phyloP scores from a whole-genome alignment of 2,797 vertebrate genomes.

The Lerista edwardsae region DNA sequence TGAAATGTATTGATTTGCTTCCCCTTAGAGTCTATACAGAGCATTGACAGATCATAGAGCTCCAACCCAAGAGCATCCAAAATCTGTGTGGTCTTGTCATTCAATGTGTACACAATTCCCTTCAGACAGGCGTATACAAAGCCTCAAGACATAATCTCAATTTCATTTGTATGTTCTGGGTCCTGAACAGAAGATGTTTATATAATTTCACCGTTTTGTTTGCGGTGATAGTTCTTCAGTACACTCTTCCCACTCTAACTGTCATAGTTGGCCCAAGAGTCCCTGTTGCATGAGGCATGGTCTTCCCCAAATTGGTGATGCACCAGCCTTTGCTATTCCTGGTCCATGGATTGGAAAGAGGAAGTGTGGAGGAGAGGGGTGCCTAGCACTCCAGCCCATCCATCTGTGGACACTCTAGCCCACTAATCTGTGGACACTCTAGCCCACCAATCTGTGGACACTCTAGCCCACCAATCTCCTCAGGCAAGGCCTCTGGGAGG shows the following conservation, averaged over 20 bases:
- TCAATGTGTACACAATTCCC: not conserved
- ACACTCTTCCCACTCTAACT: no score
- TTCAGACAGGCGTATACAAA: not conserved
- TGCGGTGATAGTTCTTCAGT: not conserved
- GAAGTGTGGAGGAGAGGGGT: no score
- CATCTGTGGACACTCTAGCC: no score
- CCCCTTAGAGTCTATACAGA: not conserved
- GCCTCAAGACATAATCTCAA: not conserved
- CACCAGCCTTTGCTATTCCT: not conserved
- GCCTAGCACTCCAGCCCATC: no score
- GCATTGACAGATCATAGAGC: not conserved
- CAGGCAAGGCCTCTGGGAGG: no score
- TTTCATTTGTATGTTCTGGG: not conserved
- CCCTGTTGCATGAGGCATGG: no score
- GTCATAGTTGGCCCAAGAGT: no score
- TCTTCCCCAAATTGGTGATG: no score
- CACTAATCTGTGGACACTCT: no score
- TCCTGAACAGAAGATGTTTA: not conserved
- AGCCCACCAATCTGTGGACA: no score
- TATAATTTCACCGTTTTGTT: not conserved
- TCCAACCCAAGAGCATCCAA: not conserved
- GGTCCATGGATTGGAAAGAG: no score
- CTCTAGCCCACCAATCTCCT: no score
- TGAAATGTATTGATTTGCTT: constrained; percentile 25
- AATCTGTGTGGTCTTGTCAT: not conserved